Percentiles rank a stretch among this genome's conserved stretches.
Evolutionary conservation across 2,888 invertebrate genomes (phyloP).

Genomic region (Cylindroiulus punctatus): DNA sequence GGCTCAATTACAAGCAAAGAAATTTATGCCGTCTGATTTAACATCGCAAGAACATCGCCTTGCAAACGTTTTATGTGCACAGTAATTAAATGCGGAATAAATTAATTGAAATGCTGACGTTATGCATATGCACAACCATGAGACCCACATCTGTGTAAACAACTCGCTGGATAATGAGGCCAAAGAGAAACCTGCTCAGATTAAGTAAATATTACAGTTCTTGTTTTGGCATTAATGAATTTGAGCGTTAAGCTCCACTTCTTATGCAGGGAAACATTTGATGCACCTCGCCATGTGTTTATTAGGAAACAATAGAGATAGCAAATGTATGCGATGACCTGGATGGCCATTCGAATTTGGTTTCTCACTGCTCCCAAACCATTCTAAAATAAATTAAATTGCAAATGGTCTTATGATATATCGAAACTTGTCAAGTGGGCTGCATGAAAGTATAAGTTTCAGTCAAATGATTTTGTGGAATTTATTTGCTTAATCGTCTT

Average conservation of each 20-base stretch:
- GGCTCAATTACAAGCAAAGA: constrained; percentile 35
- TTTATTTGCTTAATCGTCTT: no score
- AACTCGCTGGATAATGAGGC: not conserved
- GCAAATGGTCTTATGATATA: no score
- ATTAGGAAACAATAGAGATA: not conserved
- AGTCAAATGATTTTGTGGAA: no score
- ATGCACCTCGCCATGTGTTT: not conserved
- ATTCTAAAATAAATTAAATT: no score
- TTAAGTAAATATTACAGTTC: not conserved
- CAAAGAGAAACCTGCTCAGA: not conserved
- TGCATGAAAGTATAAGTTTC: no score
- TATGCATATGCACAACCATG: constrained; percentile 10
- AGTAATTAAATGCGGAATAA: constrained; percentile 35
- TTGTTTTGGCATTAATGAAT: not conserved
- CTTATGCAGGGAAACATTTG: not conserved
- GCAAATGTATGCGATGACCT: not conserved
- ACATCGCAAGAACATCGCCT: not conserved
- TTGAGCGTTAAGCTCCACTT: not conserved
- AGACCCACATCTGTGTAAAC: not conserved
- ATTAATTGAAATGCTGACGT: constrained; percentile 30
- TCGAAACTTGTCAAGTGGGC: no score
- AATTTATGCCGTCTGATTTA: not conserved
- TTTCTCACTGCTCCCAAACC: constrained; percentile 1
- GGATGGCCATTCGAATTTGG: not conserved
- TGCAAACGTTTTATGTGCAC: not conserved